Conservation (phyloP, 2,113 vertebrate species). For the Odocoileus hemionus region DNA sequence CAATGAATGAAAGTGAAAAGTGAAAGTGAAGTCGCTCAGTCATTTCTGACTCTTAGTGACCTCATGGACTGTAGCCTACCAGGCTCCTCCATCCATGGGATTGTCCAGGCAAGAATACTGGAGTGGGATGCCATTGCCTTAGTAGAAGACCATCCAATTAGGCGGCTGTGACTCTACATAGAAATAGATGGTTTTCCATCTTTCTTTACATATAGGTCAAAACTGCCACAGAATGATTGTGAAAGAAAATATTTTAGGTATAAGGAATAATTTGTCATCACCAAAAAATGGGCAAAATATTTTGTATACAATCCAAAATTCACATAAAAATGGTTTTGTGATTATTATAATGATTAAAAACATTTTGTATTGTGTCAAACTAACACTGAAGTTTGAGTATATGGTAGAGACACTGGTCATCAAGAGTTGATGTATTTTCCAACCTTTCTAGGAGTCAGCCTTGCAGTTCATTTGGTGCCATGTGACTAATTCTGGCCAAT, state of each 20-base stretch:
- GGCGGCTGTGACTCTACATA: neutral
- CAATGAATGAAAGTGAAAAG: too few species aligned
- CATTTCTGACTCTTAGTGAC: too few species aligned
- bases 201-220: neutral
- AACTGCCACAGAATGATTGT: neutral
- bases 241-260: neutral
- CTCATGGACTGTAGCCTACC: too few species aligned
- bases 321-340: neutral
- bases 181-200: neutral
- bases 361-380: neutral
- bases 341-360: neutral
- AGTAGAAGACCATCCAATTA: neutral
- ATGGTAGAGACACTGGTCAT: neutral
- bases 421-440: neutral
- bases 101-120: too few species aligned
- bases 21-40: too few species aligned
- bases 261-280: neutral
- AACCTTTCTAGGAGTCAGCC: neutral
- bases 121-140: too few species aligned
- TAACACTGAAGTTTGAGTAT: neutral
- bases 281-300: neutral
- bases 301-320: neutral
- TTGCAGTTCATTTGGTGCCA: neutral
- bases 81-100: too few species aligned
- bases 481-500: neutral